Evolutionary conservation across 2,113 vertebrate species (phyloP).

Genomic region (Uria lomvia): DNA sequence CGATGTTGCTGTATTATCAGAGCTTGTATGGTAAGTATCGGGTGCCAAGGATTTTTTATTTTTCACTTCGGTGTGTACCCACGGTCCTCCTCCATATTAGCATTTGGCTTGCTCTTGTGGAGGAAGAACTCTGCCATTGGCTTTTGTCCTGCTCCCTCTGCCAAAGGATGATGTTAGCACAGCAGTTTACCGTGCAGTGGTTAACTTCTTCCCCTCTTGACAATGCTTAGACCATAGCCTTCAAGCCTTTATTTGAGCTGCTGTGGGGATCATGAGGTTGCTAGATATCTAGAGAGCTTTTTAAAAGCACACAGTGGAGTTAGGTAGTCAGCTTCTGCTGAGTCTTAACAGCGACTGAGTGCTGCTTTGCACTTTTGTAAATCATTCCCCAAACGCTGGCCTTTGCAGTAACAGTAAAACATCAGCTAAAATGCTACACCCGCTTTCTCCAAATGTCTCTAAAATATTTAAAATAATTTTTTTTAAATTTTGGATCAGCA

Average conservation of each 20-base stretch:
- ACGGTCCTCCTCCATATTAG: background rate
- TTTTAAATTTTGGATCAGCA: background rate
- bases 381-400: background rate
- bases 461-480: background rate
- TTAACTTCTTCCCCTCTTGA: background rate
- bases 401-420: background rate
- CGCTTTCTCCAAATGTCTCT: background rate
- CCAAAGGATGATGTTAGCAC: too few relatives aligned
- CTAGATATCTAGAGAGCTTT: background rate
- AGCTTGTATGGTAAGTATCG: background rate
- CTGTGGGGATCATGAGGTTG: background rate
- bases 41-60: background rate
- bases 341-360: background rate
- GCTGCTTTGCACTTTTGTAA: background rate
- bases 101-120: fast-evolving
- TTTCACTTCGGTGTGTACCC: background rate
- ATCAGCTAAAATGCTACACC: background rate
- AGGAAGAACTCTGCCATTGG: background rate
- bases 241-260: background rate
- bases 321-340: background rate
- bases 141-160: background rate
- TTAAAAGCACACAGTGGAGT: background rate
- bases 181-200: background rate
- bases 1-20: background rate
- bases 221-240: background rate